Evolutionary conservation across 2,888 invertebrate genomes (phyloP), one percentile per base, ranked within the genome.

Genomic region (Drosophila atroscutellata): DNA sequence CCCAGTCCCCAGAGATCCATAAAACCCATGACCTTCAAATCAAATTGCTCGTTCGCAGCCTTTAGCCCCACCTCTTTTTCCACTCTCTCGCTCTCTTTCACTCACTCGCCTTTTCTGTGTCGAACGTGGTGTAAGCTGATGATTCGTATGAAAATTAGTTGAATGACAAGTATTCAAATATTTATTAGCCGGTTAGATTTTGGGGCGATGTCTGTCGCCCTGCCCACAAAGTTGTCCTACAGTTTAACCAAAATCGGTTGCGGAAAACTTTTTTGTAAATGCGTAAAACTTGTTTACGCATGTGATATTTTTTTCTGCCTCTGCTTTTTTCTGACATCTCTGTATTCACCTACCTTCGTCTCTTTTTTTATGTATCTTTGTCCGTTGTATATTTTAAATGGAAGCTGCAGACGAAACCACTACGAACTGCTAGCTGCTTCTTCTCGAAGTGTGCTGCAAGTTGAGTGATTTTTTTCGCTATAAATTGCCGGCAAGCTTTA

Each of bases 401-500:
- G 76, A 72, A 66, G 81, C 80, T 80, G 78, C 80, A 78, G 58
- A 75, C 72, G 58, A 24, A 32, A 32, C 55, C 36, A 55, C 63
- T 49, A 63, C 45, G 45, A 54, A 67, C 59, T 45, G 66, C 55
- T 60, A 20, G 32, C 32, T 52, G 24, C 52, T 54, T 15, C 75
- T 71, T 67, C 54, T 47, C 58, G 51, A 69, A 71, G 67, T 60
- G 61, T 76, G 80, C 78, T 83, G 77, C 80, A 80, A 69, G 76
- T 62, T 60, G 80, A 79, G 87, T 91, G 82, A 72, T 75, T 73
- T 74, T 73, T 77, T 72, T 52, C 55, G 83, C 83, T 92, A 92
- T 92, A 92, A 92, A 92, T 91, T 89, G 88, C 73, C 85, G 82
- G 81, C 83, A 72, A 65, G 75, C 65, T 83, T 77, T 74, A 75